Conservation (phyloP, 2,113 vertebrate genomes). For the Pangasianodon gigas region DNA sequence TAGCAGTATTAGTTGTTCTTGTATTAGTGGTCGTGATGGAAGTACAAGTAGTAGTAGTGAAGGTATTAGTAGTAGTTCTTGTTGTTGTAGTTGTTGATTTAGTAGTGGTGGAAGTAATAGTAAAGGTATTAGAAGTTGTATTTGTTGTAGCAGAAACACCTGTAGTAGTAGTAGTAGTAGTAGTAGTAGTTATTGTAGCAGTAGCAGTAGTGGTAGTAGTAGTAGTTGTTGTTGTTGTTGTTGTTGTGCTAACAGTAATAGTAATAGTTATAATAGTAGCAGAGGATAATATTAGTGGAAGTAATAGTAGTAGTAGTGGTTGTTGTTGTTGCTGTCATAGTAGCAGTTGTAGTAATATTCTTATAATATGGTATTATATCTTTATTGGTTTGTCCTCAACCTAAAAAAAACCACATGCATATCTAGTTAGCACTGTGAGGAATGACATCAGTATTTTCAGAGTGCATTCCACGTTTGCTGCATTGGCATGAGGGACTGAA, state of each 20-base stretch:
- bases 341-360: background rate
- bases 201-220: background rate
- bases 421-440: background rate
- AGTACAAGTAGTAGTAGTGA: background rate
- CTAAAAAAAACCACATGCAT: background rate
- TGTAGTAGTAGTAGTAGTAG: background rate
- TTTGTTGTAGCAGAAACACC: background rate
- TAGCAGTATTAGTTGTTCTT: background rate
- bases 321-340: background rate
- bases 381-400: background rate
- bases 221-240: background rate
- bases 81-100: background rate
- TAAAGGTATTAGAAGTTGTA: background rate
- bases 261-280: background rate
- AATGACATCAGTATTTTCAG: background rate
- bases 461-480: background rate
- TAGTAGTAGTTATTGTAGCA: background rate
- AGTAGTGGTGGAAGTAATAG: background rate
- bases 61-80: background rate
- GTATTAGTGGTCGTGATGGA: background rate
- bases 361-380: background rate
- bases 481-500: slow-evolving; percentile 2
- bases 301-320: background rate
- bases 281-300: background rate
- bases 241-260: background rate